These are phyloP conservation scores for Lepidochitona cinerea DNA, from an alignment of 2,888 invertebrate species.

Conservation along the genomic window DNA sequence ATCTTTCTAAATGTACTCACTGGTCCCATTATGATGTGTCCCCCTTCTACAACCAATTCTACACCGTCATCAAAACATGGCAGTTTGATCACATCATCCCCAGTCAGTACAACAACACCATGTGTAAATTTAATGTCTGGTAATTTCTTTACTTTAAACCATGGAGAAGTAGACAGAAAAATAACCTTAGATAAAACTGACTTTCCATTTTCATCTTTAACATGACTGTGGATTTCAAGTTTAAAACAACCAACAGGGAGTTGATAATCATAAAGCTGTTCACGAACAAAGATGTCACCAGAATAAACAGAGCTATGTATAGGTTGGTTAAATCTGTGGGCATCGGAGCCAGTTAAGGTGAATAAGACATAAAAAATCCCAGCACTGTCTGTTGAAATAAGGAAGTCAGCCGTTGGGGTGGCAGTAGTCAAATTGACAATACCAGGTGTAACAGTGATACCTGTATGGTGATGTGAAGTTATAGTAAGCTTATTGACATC, in stretches of 20 bases:
- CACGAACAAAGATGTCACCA: neutral
- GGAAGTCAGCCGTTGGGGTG: neutral
- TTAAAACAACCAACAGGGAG: neutral
- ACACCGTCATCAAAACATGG: neutral
- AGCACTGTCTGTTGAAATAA: neutral
- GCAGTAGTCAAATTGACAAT: neutral
- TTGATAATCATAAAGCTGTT: neutral
- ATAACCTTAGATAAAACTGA: neutral
- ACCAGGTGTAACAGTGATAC: neutral
- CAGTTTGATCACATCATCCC: neutral
- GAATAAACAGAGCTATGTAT: neutral
- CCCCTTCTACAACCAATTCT: neutral
- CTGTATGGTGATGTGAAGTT: neutral
- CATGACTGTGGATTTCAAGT: neutral
- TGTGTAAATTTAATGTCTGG: neutral
- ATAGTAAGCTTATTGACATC: neutral
- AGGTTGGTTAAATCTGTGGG: neutral
- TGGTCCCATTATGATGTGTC: neutral
- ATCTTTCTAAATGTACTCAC: neutral
- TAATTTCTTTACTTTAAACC: neutral
- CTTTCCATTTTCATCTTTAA: neutral
- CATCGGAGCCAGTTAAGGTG: neutral
- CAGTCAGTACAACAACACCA: neutral
- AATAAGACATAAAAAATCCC: neutral
- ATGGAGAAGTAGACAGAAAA: neutral